These are phyloP conservation scores for Crocodylus rhombifer DNA, from an alignment of 2,797 vertebrate species.

Conservation along the genomic window DNA sequence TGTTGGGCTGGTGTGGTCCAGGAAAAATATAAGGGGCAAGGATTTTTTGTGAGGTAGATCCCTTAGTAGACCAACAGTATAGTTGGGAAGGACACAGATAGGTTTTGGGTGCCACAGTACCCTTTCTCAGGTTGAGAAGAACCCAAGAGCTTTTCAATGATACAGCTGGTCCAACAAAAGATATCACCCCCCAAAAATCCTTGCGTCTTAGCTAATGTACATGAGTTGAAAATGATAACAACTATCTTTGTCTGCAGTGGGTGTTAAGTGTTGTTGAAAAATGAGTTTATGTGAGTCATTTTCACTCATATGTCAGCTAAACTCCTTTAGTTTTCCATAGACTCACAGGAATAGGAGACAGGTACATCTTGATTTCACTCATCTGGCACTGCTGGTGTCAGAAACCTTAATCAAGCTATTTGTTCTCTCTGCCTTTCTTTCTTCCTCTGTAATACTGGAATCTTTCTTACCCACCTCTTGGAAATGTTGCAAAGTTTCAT, in stretches of 20 bases:
- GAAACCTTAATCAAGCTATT: neutral
- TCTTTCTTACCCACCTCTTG: accelerated
- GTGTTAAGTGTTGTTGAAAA: neutral
- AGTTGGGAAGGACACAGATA: too few relatives aligned
- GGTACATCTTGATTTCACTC: neutral
- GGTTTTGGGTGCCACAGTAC: too few relatives aligned
- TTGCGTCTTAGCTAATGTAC: too few relatives aligned
- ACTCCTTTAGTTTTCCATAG: neutral
- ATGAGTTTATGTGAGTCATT: neutral
- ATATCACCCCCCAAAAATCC: too few relatives aligned
- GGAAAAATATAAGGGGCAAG: too few relatives aligned
- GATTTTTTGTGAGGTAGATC: too few relatives aligned
- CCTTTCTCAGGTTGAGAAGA: too few relatives aligned
- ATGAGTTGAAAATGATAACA: neutral
- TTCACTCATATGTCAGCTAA: neutral
- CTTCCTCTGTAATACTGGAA: neutral
- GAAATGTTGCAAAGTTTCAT: neutral
- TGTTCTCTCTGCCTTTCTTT: neutral
- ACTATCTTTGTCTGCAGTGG: neutral
- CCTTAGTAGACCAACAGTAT: too few relatives aligned
- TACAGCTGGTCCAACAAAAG: too few relatives aligned
- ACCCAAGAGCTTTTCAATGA: too few relatives aligned
- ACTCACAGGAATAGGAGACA: neutral
- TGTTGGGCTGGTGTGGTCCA: too few relatives aligned
- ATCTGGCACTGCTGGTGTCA: neutral